Percentiles rank a stretch among this genome's conserved stretches.
Conservation (phyloP, 2,113 vertebrate species). For the Ceuthmochares aereus region DNA sequence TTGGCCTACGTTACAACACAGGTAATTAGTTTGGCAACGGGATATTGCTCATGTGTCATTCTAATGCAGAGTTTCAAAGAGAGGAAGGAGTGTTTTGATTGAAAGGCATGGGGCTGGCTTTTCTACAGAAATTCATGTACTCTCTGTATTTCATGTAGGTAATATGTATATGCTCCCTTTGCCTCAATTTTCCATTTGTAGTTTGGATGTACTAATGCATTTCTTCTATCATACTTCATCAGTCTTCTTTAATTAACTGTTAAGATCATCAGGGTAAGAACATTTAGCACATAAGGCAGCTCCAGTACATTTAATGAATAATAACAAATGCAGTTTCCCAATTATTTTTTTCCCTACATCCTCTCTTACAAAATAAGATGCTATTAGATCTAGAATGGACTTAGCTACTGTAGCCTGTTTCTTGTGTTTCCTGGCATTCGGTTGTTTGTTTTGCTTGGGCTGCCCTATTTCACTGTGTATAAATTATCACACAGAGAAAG, state of each 20-base stretch:
- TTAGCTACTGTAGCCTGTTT: not conserved
- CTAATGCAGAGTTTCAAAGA: not conserved
- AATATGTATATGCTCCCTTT: not conserved
- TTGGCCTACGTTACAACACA: not conserved
- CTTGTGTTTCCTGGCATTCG: not conserved
- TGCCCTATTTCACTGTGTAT: not conserved
- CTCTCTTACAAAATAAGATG: not conserved
- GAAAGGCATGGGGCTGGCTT: not conserved
- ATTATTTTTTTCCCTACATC: not conserved
- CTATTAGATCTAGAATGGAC: not conserved
- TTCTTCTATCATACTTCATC: conserved; percentile 33
- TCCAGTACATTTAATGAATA: conserved; percentile 37
- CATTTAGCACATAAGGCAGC: conserved; percentile 40
- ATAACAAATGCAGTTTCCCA: not conserved
- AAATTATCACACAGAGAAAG: not conserved
- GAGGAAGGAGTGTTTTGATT: not conserved
- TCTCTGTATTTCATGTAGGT: not conserved
- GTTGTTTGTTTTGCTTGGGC: not conserved
- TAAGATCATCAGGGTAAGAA: conserved; percentile 52
- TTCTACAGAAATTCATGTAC: not conserved
- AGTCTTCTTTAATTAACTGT: conserved; percentile 44
- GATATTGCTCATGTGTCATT: not conserved
- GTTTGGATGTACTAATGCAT: not conserved
- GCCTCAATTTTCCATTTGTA: not conserved
- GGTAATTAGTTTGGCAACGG: conserved; percentile 3